Evolutionary conservation across 2,888 invertebrate species (phyloP).

Genomic region (Drosophila demipolita): DNA sequence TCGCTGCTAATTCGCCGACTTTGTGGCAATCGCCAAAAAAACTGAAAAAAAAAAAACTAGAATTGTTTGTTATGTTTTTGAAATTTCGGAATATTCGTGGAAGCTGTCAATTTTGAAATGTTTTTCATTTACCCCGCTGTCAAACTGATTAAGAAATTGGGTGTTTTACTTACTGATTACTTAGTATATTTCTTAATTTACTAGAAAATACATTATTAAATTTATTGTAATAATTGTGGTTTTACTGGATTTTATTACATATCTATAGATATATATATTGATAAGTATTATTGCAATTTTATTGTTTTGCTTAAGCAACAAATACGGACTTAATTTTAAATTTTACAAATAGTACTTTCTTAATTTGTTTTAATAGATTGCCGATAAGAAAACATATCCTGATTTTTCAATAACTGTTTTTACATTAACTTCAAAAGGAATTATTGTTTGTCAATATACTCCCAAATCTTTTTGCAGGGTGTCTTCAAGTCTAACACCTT

Average conservation of each 20-base stretch:
- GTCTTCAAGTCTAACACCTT: background rate
- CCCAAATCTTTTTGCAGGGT: constrained; percentile 6
- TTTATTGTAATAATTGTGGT: background rate
- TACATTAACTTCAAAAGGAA: background rate
- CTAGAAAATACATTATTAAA: background rate
- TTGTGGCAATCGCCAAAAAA: constrained; percentile 31
- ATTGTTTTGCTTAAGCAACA: background rate
- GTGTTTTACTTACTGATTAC: background rate
- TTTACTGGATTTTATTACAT: background rate
- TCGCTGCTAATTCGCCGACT: constrained; percentile 32
- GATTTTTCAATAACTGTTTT: background rate
- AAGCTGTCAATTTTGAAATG: constrained; percentile 21
- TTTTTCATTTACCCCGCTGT: constrained; percentile 1
- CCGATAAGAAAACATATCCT: background rate
- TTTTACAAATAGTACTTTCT: background rate
- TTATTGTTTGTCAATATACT: background rate
- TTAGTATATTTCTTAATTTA: background rate
- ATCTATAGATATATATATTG: background rate
- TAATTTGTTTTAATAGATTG: background rate
- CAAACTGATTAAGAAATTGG: background rate
- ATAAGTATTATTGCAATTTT: background rate
- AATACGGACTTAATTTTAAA: background rate
- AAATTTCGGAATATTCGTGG: constrained; percentile 25
- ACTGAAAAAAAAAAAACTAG: background rate
- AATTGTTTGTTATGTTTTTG: constrained; percentile 30